Base-by-base conservation (phyloP, 2,797 vertebrate genomes). In the Phoxinus dragarum region DNA sequence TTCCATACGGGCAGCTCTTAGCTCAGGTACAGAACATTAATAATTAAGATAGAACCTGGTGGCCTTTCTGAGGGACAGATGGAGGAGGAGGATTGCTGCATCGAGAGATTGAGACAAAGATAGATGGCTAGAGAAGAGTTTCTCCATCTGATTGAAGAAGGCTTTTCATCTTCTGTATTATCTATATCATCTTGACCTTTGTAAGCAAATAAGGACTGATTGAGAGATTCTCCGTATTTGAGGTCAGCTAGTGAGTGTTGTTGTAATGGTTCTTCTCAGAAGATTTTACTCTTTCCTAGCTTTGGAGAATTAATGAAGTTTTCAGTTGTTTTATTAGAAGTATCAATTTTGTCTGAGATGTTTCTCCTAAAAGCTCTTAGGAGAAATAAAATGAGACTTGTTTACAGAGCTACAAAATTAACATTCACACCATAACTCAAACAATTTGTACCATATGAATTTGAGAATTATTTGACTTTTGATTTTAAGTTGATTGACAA, bases 1-100 rank as follows among this genome's bases (percentile, higher is more conserved):
- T 90, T 90, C 88, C 86, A 86, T 47, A 40, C 38, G 12, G 84
- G 64, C 44, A n/a, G 47, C 56, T 40, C 69, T 76, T n/a, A 34
- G 74, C 76, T 84, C 83, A 59, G 76, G 67, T 81, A 61, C 82
- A 49, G 81, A 88, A 81, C 80, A 88, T 90, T 88, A 90, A 87
- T 88, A 85, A 84, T 86, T 68, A 75, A 89, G 87, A 72, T 56
- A 49, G 64, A 82, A 44, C 71, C 52, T 54, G 71, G 23, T 54
- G 78, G 67, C 54, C 76, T 84, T 80, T 81, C 59, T 71, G 73
- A 78, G 49, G 66, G 59, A 80, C 78, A 67, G 78, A 67, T 80
- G 40, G 42, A 49, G 66, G 66, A 11, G n/a, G 78, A 49, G 61
- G 19, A 34, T 44, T 79, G 38, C 38, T 59, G 76, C 40, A 19